Evolutionary conservation across 2,888 invertebrate genomes (phyloP).

Genomic region (Proisotoma minuta): DNA sequence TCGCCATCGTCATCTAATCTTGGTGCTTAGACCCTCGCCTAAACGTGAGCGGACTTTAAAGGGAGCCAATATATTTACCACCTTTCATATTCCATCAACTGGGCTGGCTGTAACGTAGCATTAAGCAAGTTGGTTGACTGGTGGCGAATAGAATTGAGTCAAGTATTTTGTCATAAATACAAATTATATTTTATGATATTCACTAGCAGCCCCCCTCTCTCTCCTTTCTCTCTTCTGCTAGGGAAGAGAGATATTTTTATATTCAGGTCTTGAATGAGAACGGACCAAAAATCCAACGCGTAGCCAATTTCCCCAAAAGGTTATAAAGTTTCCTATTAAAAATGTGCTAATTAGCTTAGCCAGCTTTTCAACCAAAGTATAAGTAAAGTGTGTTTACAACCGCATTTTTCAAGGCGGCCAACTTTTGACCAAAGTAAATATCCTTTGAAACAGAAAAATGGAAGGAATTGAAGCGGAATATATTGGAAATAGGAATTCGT

Average conservation of each 20-base stretch:
- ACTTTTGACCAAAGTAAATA: no score
- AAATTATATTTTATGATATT: constrained; percentile 5
- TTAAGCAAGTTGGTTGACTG: neutral
- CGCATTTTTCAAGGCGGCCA: no score
- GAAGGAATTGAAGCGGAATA: neutral
- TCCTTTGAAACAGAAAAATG: neutral
- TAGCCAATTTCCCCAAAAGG: no score
- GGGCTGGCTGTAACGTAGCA: neutral
- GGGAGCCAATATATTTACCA: neutral
- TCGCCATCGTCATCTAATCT: constrained; percentile 3
- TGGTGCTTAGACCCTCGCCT: neutral
- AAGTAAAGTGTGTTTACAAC: no score
- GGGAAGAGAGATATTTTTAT: no score
- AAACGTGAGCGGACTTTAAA: constrained; percentile 1
- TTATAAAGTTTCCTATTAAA: no score
- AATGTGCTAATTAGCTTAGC: no score
- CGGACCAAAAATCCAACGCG: no score
- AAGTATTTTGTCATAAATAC: constrained; percentile 6
- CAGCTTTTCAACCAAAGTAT: no score
- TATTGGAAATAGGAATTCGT: constrained; percentile 2
- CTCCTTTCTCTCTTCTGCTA: no score
- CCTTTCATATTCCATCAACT: neutral
- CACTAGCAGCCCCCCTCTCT: neutral
- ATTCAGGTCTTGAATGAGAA: no score
- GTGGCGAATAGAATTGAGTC: neutral